Base-by-base conservation (phyloP, 2,113 vertebrate genomes). In the Xyrauchen texanus region DNA sequence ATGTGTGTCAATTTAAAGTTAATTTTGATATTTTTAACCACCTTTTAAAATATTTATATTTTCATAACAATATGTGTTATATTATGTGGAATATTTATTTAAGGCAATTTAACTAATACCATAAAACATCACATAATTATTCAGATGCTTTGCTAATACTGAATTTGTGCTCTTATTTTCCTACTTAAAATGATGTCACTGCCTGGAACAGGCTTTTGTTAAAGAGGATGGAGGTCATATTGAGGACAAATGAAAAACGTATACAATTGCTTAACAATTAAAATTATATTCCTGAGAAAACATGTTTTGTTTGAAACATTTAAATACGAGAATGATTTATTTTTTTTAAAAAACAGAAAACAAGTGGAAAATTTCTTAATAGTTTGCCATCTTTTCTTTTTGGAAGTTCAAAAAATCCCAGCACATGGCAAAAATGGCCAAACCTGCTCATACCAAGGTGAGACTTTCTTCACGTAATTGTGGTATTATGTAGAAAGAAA, bases 341-440 rank as follows among this genome's bases (percentile, higher is more conserved):
- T n/a, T n/a, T n/a, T n/a, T n/a, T n/a, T 7, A 47, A 73, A 67
- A 80, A 51, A 76, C 5, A 53, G 10, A 7, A 75, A 66, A 64
- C n/a, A 61, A 6, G 6, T 13, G 13, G 13, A 58, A 58, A 13
- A 57, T 57, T 57, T 57, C 53, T 13, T 55, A 55, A 34, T 55
- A 55, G 12, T 12, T 12, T 55, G 52, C 13, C 13, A 15, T 6
- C 15, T 58, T 58, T n/a, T 15, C 13, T n/a, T 58, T 15, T 58
- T n/a, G 7, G 13, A 15, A 58, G 55, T 15, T 6, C 6, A 58
- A 13, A 15, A 5, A 13, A 58, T n/a, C 13, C 13, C 5, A n/a
- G 55, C 13, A 15, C 7, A 15, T 6, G 7, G 55, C n/a, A 58
- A 58, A 58, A 58, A 58, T n/a, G 12, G 52, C 11, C 11, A 13